Conservation (phyloP, 2,797 vertebrate species). For the Squalus acanthias region DNA sequence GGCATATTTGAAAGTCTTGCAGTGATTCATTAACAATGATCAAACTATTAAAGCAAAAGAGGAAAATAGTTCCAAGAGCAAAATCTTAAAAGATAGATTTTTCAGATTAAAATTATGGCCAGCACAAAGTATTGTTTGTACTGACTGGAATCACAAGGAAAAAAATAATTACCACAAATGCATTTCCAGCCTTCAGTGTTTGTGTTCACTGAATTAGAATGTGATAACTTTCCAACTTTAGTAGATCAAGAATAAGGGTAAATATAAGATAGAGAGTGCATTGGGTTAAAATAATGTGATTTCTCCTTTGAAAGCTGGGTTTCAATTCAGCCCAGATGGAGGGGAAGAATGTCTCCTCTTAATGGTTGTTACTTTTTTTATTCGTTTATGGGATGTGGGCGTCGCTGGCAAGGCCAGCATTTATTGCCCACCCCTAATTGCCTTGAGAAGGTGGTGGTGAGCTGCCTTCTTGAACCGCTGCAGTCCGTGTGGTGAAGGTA, state of each 20-base stretch:
- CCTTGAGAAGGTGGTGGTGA: no score
- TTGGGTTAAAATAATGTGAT: not conserved
- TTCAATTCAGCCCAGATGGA: not conserved
- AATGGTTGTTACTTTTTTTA: no score
- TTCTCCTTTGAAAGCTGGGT: not conserved
- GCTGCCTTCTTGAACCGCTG: no score
- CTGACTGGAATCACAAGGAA: not conserved
- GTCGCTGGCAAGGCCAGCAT: no score
- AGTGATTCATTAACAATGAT: not conserved
- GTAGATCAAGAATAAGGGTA: not conserved
- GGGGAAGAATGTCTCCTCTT: no score
- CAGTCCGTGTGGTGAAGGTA: no score
- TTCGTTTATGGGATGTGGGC: no score
- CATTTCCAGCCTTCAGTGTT: not conserved
- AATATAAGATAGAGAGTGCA: not conserved
- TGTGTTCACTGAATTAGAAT: not conserved
- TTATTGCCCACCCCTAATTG: no score
- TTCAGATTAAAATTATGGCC: not conserved
- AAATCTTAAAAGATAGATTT: conserved; percentile 4
- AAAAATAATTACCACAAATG: not conserved
- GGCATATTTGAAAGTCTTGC: not conserved
- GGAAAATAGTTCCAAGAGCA: not conserved
- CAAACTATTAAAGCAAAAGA: not conserved
- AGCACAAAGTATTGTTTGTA: not conserved
- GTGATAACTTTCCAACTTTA: not conserved